Base-by-base conservation (phyloP, 1,140 invertebrate genomes). In the Drosophila ogumai region DNA sequence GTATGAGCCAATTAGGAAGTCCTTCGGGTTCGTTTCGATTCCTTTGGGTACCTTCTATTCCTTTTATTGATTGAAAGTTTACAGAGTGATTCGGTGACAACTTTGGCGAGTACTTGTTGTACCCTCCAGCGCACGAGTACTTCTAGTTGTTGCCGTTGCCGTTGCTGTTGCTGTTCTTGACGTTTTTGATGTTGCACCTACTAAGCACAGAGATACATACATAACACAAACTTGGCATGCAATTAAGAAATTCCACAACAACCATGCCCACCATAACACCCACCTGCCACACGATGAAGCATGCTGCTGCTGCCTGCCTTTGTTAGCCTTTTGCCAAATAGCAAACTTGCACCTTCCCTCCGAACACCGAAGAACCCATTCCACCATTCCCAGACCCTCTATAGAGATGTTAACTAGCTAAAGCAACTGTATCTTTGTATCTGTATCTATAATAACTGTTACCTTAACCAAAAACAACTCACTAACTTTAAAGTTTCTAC, bases 381-480 rank as follows among this genome's bases (percentile, higher is more conserved):
- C 17, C 32, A 34, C 12, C 32, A 1, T 9, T 22, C 25, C 17
- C 44, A 25, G 5, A 1, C 28, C 25, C 22, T 8, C 17, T 15
- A 43, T 56, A 75, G 47, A 75, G 44, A 41, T 67, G 47, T 68
- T 66, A 68, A 76, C 55, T 67, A 76, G 75, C 72, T 76, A 57
- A 56, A 38, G 52, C 52, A 32, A 75, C 36, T 60, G 50, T 34
- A 40, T 73, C 34, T 73, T 38, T 34, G 13, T 73, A 64, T 50
- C 72, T 67, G 50, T 63, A 61, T 63, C 43, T 43, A 19, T 61
- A 44, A 57, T 56, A 50, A 52, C 34, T 77, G 75, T 77, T 47
- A 49, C 31, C 38, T 54, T 76, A 65, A 67, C 56, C 47, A 43
- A 67, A 47, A 66, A 61, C 34, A 44, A 50, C 64, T 60, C 47